Percentiles rank a stretch among this genome's conserved stretches.
Conservation (phyloP, 2,797 vertebrate species). For the Salarias fasciatus region DNA sequence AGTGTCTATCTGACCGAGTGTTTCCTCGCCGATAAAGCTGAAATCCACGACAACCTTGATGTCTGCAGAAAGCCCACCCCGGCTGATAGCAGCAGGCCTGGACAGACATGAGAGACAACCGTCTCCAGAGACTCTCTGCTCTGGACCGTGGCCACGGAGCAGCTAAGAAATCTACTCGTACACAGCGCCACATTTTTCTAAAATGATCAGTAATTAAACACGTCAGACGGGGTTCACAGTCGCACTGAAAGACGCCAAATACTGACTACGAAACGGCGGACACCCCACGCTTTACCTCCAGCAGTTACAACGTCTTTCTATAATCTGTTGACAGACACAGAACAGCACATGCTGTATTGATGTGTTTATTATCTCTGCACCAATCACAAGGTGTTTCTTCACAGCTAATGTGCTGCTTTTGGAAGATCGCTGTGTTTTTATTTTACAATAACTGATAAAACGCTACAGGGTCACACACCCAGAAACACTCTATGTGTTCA, state of each 20-base stretch:
- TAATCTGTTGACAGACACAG: not conserved
- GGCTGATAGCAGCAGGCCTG: conserved; percentile 51
- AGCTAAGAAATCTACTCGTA: conserved; percentile 29
- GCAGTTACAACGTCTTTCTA: not conserved
- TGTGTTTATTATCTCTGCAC: not conserved
- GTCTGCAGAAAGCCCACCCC: conserved; percentile 47
- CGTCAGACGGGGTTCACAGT: conserved; percentile 11
- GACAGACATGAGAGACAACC: conserved; percentile 68
- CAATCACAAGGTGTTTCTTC: too few relatives aligned
- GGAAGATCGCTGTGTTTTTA: too few relatives aligned
- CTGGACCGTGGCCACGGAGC: conserved; percentile 34
- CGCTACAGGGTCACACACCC: too few relatives aligned
- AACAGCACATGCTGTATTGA: not conserved
- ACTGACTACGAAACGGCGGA: conserved; percentile 16
- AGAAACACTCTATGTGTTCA: too few relatives aligned
- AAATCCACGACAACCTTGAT: conserved; percentile 63
- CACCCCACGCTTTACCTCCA: not conserved
- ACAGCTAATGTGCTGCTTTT: too few relatives aligned
- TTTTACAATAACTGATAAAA: too few relatives aligned
- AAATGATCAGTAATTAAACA: conserved; percentile 28
- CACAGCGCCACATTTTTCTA: conserved; percentile 1
- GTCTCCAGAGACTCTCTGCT: conserved; percentile 58
- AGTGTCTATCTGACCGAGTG: conserved; percentile 48
- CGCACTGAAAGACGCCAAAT: conserved; percentile 3
- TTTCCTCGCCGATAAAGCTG: conserved; percentile 65